These are phyloP conservation scores for Epinephelus fuscoguttatus DNA, from an alignment of 2,113 vertebrate genomes.

Conservation along the genomic window DNA sequence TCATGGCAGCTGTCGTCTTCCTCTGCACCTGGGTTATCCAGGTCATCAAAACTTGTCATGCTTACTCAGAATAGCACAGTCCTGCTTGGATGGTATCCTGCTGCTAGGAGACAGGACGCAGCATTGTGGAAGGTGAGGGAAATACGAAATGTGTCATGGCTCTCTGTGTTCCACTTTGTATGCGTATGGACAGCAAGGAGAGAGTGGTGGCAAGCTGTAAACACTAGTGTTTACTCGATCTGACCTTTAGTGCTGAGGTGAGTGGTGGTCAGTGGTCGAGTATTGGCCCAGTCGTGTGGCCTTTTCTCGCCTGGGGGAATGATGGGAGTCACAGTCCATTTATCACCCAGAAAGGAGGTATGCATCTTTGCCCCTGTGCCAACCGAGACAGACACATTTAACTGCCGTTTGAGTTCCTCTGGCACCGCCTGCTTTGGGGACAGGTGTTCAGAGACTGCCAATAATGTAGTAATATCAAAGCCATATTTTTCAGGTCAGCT, in stretches of 20 bases:
- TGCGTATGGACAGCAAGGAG: background rate
- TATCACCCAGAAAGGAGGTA: slow-evolving; percentile 50
- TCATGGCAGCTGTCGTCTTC: slow-evolving; percentile 64
- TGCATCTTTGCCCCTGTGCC: slow-evolving; percentile 44
- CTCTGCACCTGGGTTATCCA: slow-evolving; percentile 58
- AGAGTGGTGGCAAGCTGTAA: slow-evolving; percentile 44
- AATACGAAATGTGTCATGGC: slow-evolving; percentile 7
- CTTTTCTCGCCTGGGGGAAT: slow-evolving; percentile 32
- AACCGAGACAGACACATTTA: slow-evolving; percentile 33
- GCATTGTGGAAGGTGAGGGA: slow-evolving; percentile 8
- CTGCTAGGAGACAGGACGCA: slow-evolving; percentile 35
- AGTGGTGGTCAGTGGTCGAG: slow-evolving; percentile 34
- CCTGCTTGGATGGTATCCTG: slow-evolving; percentile 13
- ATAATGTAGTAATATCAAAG: slow-evolving; percentile 75
- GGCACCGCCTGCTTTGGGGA: slow-evolving; percentile 49
- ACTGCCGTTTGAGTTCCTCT: slow-evolving; percentile 57
- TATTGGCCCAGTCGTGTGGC: slow-evolving; percentile 27
- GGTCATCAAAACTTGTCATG: slow-evolving; percentile 62
- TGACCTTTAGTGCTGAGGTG: slow-evolving; percentile 59
- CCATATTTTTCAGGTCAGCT: slow-evolving; percentile 72
- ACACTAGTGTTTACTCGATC: slow-evolving; percentile 26
- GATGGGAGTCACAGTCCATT: slow-evolving; percentile 57
- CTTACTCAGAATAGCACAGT: slow-evolving; percentile 47
- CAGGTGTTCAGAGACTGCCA: slow-evolving; percentile 71
- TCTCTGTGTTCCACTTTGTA: background rate